Conservation (phyloP, 2,113 vertebrate genomes). For the Varanus salvator region DNA sequence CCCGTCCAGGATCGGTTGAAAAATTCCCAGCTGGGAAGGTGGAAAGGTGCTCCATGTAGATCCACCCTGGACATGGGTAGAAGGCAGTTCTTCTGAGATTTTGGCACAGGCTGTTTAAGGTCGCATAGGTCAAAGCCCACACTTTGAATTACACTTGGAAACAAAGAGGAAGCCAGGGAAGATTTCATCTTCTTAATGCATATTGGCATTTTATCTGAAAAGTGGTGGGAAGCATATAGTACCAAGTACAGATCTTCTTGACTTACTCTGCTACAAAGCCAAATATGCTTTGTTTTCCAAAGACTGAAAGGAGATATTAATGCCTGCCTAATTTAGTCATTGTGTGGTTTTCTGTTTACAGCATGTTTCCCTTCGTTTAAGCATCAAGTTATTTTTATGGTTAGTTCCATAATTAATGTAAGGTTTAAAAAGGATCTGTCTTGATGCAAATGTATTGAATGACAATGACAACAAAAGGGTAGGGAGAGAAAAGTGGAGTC, state of each 20-base stretch:
- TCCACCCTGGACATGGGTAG: too few species aligned
- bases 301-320: neutral
- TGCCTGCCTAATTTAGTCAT: neutral
- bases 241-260: neutral
- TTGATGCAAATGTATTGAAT: neutral
- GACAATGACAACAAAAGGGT: neutral
- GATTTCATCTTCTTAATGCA: neutral
- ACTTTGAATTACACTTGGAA: neutral
- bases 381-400: neutral
- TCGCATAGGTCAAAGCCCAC: neutral
- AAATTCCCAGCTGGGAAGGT: too few species aligned
- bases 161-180: neutral
- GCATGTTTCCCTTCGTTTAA: neutral
- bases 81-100: neutral
- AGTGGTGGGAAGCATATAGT: neutral
- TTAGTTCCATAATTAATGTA: constrained; percentile 4
- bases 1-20: too few species aligned
- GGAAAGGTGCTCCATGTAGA: too few species aligned
- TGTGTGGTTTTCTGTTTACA: neutral
- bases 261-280: too few species aligned
- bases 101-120: neutral
- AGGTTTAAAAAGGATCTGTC: neutral
- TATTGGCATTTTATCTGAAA: neutral
- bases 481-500: neutral
- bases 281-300: neutral